Evolutionary conservation across 2,113 vertebrate species (phyloP).

Genomic region (Prionailurus bengalensis): DNA sequence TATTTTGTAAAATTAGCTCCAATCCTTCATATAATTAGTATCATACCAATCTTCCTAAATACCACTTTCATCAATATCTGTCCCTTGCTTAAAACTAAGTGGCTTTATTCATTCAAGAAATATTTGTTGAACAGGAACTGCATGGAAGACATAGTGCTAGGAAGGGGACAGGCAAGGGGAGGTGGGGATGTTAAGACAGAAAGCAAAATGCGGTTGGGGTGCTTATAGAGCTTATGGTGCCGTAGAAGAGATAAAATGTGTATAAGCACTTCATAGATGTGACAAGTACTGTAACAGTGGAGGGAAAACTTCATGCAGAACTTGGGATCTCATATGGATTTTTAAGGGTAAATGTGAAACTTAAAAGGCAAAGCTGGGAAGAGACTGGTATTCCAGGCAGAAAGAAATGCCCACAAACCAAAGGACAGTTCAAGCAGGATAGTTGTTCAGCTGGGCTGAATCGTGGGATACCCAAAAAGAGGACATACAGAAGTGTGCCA

Average conservation of each 20-base stretch:
- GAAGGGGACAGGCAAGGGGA: neutral
- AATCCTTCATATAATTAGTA: constrained; percentile 1
- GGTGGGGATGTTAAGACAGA: neutral
- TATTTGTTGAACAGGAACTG: neutral
- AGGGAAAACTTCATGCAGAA: neutral
- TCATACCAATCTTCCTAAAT: neutral
- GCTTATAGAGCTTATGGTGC: neutral
- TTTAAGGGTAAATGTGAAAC: neutral
- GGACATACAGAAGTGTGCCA: neutral
- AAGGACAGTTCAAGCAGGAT: neutral
- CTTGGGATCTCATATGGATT: neutral
- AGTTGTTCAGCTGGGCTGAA: neutral
- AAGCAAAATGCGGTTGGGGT: neutral
- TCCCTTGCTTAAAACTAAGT: neutral
- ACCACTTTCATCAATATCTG: neutral
- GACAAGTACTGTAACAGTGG: neutral
- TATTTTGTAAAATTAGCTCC: constrained; percentile 57
- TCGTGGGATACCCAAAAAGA: neutral
- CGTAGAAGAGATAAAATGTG: neutral
- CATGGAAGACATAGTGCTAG: neutral
- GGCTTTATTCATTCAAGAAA: constrained; percentile 48
- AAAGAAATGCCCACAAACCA: neutral
- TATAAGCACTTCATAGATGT: neutral
- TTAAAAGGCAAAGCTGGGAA: constrained; percentile 11
- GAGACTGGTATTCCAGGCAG: neutral